phyloP scores from a whole-genome alignment of 2,797 vertebrate species.

The Cichlasoma orientale region DNA sequence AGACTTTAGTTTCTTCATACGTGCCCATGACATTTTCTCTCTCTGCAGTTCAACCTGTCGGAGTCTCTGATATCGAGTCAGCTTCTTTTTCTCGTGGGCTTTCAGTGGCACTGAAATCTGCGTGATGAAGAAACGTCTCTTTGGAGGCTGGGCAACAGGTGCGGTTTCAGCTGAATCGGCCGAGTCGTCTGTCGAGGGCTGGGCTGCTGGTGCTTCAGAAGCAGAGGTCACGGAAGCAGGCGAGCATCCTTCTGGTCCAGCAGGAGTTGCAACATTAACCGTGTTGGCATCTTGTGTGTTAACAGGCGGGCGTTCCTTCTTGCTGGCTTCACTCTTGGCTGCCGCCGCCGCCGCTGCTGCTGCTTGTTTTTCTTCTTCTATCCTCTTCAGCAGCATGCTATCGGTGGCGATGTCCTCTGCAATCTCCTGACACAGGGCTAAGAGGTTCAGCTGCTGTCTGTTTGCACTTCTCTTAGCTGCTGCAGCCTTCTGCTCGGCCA shows the following conservation, averaged over 20 bases:
- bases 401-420: conserved; percentile 99
- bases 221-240: conserved; percentile 48
- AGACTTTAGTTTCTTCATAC: conserved; percentile 93
- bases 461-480: conserved; percentile 80
- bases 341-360: background rate
- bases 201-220: conserved; percentile 44
- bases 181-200: conserved; percentile 24
- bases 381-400: conserved; percentile 84
- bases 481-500: conserved; percentile 81
- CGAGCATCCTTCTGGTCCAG: conserved; percentile 45
- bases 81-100: conserved; percentile 89
- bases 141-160: conserved; percentile 67
- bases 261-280: conserved; percentile 46
- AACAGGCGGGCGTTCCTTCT: conserved; percentile 64
- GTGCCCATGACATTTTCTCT: conserved; percentile 92
- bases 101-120: conserved; percentile 90
- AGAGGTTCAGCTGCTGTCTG: conserved; percentile 91
- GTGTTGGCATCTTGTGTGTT: conserved; percentile 63
- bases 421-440: conserved; percentile 96
- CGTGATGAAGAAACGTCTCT: conserved; percentile 94
- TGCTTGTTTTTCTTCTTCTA: conserved; percentile 79
- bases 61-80: conserved; percentile 82
- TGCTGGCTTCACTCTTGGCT: conserved; percentile 52
- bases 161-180: conserved; percentile 37
- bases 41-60: conserved; percentile 85